These are phyloP conservation scores for Sebastes steindachneri DNA, from an alignment of 2,797 vertebrate species.

Conservation along the genomic window DNA sequence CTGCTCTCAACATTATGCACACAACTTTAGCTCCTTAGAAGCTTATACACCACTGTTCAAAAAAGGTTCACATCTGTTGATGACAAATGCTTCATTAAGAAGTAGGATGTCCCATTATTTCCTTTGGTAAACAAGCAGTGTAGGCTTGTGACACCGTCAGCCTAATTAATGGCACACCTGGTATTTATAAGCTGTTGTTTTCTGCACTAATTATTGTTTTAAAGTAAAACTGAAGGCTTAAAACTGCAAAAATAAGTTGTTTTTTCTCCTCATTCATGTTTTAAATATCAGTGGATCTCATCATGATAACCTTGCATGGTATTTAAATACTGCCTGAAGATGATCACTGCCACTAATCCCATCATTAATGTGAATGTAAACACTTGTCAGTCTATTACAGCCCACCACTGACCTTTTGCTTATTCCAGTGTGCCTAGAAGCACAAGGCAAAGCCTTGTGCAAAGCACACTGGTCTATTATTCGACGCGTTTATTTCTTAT, in stretches of 20 bases:
- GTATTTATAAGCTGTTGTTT: background rate
- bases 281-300: background rate
- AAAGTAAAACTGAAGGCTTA: background rate
- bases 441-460: too few relatives aligned
- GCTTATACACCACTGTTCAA: background rate
- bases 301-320: background rate
- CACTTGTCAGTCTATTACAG: background rate
- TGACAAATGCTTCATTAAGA: background rate
- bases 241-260: background rate
- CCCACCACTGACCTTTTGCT: background rate
- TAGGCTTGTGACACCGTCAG: background rate
- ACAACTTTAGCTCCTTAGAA: background rate
- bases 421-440: too few relatives aligned
- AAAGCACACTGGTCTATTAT: too few relatives aligned
- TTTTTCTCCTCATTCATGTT: background rate
- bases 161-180: constrained; percentile 1
- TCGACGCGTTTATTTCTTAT: too few relatives aligned
- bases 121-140: constrained; percentile 1
- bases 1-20: background rate
- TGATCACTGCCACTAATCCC: background rate
- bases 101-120: background rate
- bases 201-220: background rate
- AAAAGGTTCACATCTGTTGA: background rate
- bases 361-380: background rate
- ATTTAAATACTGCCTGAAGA: background rate